Evolutionary conservation across 2,888 invertebrate genomes (phyloP), one percentile per base, ranked within the genome.

Genomic region (Melinaea marsaeus): DNA sequence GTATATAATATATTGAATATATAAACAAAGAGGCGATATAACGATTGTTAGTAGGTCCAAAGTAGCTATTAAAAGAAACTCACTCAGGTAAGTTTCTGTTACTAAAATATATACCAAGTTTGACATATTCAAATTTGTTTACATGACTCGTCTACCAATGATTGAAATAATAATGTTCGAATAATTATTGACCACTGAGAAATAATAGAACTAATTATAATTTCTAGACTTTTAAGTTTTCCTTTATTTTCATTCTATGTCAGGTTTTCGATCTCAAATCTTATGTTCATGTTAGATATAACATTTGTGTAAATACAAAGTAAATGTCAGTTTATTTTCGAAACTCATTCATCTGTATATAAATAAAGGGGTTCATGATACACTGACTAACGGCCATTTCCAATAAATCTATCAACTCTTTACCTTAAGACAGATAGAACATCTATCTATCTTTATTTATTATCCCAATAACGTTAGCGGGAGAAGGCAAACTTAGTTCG

Each of bases 101-200:
- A 37, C 37, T 2, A 37, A 37, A 37, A 4, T 7, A 2, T 37
- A 37, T 7, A 37, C 37, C 22, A 22, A 22, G 22, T 22, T 22
- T 22, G 22, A 22, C 22, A 22, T 22, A 22, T 22, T 22, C 22
- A 22, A 22, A 22, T 22, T 22, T 22, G 55, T 59, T 62, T 55
- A 46, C 63, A 58, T 35, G 48, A 70, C 70, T 68, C 62, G 67
- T 58, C 63, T 69, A 61, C 64, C 63, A 65, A 70, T 70, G 56
- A 69, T 54, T 56, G 69, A 64, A 67, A 76, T 76, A 70, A 77
- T 79, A 79, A 75, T 76, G 75, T 72, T 72, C 71, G 68, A 75
- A 69, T 76, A 79, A 80, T 77, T 77, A 79, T 81, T 77, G 79
- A 13, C 76, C 74, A 6, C 37, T 37, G 37, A 68, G 61, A 60